Conservation (phyloP, 2,888 invertebrate species). For the Camponotus fellah region DNA sequence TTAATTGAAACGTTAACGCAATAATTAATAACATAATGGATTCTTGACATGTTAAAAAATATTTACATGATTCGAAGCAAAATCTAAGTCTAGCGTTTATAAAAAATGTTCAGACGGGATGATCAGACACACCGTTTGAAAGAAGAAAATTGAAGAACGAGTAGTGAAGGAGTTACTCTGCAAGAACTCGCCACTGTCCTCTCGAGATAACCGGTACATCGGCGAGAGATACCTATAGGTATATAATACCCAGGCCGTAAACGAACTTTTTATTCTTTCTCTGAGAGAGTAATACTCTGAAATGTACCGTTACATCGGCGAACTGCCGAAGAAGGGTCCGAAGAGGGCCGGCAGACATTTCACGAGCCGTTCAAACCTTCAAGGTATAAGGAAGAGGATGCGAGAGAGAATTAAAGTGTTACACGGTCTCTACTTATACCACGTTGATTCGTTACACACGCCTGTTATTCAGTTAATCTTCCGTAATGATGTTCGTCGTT, state of each 20-base stretch:
- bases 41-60: not conserved
- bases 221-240: constrained; percentile 75
- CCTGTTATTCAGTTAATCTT: constrained; percentile 51
- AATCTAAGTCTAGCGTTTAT: constrained; percentile 20
- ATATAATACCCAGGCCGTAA: constrained; percentile 78
- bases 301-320: constrained; percentile 72
- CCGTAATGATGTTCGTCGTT: constrained; percentile 28
- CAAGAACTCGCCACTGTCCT: constrained; percentile 66
- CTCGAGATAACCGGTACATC: constrained; percentile 81
- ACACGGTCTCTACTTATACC: constrained; percentile 41
- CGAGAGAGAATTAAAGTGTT: constrained; percentile 46
- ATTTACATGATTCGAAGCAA: not conserved
- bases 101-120: constrained; percentile 40
- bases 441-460: constrained; percentile 42
- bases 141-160: constrained; percentile 65
- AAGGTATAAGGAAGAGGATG: constrained; percentile 53
- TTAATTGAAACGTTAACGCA: not conserved
- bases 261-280: constrained; percentile 80
- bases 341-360: constrained; percentile 72
- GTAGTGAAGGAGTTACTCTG: constrained; percentile 64
- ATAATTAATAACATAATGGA: not conserved
- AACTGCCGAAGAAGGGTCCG: constrained; percentile 70
- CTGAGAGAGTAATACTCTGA: constrained; percentile 69
- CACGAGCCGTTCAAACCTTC: constrained; percentile 64
- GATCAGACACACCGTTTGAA: constrained; percentile 52